phyloP scores from a whole-genome alignment of 2,888 invertebrate species.

The Bunonema sp. region DNA sequence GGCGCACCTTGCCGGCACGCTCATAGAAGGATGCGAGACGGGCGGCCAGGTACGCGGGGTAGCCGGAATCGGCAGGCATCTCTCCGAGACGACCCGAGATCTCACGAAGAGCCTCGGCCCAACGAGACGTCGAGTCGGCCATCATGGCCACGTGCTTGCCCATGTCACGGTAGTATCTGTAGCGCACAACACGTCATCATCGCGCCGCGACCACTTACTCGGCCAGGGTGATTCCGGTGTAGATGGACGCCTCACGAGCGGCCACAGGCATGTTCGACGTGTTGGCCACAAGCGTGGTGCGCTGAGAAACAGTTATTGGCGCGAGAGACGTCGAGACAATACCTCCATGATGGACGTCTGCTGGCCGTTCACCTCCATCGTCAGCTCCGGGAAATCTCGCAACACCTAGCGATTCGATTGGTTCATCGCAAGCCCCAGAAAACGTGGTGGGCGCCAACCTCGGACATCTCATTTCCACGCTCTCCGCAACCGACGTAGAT shows the following conservation, averaged over 20 bases:
- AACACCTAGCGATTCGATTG: too few relatives aligned
- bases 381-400: conserved; percentile 92
- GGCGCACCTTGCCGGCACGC: conserved; percentile 74
- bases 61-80: conserved; percentile 94
- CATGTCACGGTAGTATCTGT: conserved; percentile 69
- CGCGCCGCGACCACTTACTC: too few relatives aligned
- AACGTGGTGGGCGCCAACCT: too few relatives aligned
- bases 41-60: conserved; percentile 95
- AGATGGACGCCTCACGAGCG: conserved; percentile 97
- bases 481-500: conserved; percentile 98
- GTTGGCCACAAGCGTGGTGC: conserved; percentile 94
- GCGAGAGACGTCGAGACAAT: too few relatives aligned
- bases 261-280: conserved; percentile 99
- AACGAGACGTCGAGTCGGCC: conserved; percentile 99
- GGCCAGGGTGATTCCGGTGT: conserved; percentile 93
- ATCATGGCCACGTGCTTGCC: conserved; percentile 99
- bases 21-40: conserved; percentile 97
- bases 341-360: conserved; percentile 99
- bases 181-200: too few relatives aligned
- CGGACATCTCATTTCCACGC: conserved; percentile 99
- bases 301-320: too few relatives aligned
- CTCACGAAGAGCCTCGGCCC: conserved; percentile 99
- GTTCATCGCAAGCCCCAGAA: too few relatives aligned
- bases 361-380: conserved; percentile 82
- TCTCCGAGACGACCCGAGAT: conserved; percentile 95